phyloP scores from a whole-genome alignment of 2,113 vertebrate species.

The Cynocephalus volans region DNA sequence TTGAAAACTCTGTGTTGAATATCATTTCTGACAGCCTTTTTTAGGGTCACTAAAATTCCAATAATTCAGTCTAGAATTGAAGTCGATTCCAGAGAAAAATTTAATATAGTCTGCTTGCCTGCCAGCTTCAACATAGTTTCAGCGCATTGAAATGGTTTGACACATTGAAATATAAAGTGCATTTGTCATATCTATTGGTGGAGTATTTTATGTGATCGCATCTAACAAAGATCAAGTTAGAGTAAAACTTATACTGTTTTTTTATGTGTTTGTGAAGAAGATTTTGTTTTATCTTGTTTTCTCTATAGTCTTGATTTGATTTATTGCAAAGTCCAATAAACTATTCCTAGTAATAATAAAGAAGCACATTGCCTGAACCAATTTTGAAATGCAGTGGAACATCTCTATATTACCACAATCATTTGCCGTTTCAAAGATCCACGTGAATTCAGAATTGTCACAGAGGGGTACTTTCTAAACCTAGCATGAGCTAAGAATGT shows the following conservation, averaged over 20 bases:
- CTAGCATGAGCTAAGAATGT: neutral
- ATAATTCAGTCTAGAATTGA: constrained; percentile 94
- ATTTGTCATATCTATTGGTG: constrained; percentile 93
- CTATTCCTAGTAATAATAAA: constrained; percentile 80
- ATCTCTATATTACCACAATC: constrained; percentile 59
- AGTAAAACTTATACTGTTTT: constrained; percentile 85
- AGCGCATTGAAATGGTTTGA: constrained; percentile 92
- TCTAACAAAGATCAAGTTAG: constrained; percentile 90
- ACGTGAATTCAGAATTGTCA: constrained; percentile 8
- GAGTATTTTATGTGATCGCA: constrained; percentile 89
- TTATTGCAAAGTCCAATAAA: constrained; percentile 76
- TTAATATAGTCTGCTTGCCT: constrained; percentile 93
- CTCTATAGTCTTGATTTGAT: constrained; percentile 79
- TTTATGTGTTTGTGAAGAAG: constrained; percentile 83
- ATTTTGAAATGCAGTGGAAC: constrained; percentile 51
- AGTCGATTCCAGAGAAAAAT: constrained; percentile 93
- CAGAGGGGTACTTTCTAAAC: constrained; percentile 39
- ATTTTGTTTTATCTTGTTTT: constrained; percentile 80
- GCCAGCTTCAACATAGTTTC: constrained; percentile 91
- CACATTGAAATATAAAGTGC: constrained; percentile 94
- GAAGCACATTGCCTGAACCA: constrained; percentile 73
- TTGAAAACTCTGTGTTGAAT: constrained; percentile 90
- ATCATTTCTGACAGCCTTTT: constrained; percentile 94
- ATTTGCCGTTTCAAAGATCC: constrained; percentile 59
- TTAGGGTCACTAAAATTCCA: constrained; percentile 94